Evolutionary conservation across 2,797 vertebrate species (phyloP).

Genomic region (Anas georgica): DNA sequence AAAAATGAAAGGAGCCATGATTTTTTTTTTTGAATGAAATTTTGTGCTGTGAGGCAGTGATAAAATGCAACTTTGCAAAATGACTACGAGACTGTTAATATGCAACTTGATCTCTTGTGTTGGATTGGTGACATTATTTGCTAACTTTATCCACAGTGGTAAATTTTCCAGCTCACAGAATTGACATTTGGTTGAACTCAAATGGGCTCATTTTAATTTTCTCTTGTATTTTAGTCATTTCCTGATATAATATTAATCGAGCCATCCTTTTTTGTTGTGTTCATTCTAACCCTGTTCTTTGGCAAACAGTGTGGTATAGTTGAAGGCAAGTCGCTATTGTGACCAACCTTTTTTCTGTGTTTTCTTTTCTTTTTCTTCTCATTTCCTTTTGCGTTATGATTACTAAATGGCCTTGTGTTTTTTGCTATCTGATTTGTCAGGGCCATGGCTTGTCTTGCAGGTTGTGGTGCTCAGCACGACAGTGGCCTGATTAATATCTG

Average conservation of each 20-base stretch:
- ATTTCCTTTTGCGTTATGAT: neutral
- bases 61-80: conserved; percentile 13
- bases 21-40: conserved; percentile 38
- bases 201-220: neutral
- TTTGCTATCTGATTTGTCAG: neutral
- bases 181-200: neutral
- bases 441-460: neutral
- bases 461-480: neutral
- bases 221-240: neutral
- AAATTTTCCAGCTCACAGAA: neutral
- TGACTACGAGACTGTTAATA: neutral
- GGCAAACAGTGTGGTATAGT: rapidly evolving
- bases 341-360: neutral
- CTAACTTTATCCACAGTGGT: neutral
- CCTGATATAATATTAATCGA: neutral
- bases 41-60: neutral
- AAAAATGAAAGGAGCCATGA: neutral
- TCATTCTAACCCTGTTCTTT: neutral
- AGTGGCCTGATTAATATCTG: neutral
- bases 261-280: neutral
- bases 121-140: conserved; percentile 6
- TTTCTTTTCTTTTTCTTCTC: neutral
- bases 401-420: neutral
- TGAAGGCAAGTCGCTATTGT: neutral
- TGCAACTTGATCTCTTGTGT: neutral